phyloP scores from a whole-genome alignment of 1,140 invertebrate genomes.

The Bombus affinis region DNA sequence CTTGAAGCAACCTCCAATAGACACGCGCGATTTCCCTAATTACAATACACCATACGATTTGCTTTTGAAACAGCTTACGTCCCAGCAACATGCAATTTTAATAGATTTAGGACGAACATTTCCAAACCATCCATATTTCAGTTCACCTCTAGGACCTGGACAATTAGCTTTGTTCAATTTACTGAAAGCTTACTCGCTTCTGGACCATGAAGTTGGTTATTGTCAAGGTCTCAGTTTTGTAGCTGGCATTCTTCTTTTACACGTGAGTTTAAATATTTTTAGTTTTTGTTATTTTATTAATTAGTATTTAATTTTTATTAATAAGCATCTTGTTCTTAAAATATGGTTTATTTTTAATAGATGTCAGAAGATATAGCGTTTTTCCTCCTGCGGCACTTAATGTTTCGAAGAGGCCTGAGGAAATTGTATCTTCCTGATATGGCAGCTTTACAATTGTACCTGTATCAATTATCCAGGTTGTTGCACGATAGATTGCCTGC shows the following conservation, averaged over 20 bases:
- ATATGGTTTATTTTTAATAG: conserved; percentile 82
- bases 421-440: conserved; percentile 96
- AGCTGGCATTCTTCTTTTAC: conserved; percentile 94
- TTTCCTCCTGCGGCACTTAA: conserved; percentile 92
- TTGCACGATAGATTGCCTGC: conserved; percentile 93
- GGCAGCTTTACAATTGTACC: conserved; percentile 94
- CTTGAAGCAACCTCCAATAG: conserved; percentile 87
- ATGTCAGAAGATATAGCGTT: conserved; percentile 96
- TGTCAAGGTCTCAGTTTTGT: conserved; percentile 98
- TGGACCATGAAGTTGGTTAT: conserved; percentile 97
- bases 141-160: conserved; percentile 92
- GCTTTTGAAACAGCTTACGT: conserved; percentile 93
- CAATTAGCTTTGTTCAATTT: conserved; percentile 97
- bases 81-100: conserved; percentile 97
- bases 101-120: conserved; percentile 97
- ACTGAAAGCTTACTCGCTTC: conserved; percentile 96
- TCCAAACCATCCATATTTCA: conserved; percentile 96
- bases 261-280: conserved; percentile 86
- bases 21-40: conserved; percentile 87
- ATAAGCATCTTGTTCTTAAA: background rate
- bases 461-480: conserved; percentile 97
- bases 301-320: background rate
- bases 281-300: background rate
- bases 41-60: conserved; percentile 91
- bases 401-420: conserved; percentile 93